These are phyloP conservation scores for Dolichopus griseipennis DNA, from an alignment of 2,888 invertebrate species.

Conservation along the genomic window DNA sequence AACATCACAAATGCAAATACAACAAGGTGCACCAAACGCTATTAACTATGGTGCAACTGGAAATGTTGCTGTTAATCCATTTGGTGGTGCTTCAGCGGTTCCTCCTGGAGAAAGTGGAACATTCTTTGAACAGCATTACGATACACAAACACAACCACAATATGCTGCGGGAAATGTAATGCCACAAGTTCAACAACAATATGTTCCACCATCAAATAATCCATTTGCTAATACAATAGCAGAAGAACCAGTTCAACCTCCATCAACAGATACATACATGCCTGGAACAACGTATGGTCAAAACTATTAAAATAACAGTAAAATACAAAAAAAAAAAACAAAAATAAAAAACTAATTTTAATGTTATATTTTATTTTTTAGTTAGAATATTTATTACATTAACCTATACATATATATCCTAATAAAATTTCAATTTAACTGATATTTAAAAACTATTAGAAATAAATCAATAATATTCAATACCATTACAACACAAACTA, in stretches of 20 bases:
- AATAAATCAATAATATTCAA: background rate
- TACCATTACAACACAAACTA: background rate
- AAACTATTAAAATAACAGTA: constrained; percentile 36
- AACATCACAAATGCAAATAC: constrained; percentile 39
- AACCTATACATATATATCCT: background rate
- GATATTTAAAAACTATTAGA: background rate
- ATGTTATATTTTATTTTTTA: background rate
- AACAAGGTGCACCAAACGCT: constrained; percentile 24
- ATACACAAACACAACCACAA: background rate
- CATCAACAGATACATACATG: constrained; percentile 50
- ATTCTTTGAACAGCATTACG: background rate
- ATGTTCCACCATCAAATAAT: background rate
- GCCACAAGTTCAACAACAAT: background rate
- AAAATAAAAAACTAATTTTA: background rate
- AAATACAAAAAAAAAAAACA: background rate
- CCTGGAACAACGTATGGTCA: constrained; percentile 46
- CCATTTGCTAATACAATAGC: constrained; percentile 42
- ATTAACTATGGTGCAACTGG: constrained; percentile 53
- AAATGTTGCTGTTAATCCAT: constrained; percentile 51
- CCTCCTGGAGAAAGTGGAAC: background rate
- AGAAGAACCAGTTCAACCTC: constrained; percentile 58
- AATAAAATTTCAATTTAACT: background rate
- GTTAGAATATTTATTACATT: background rate
- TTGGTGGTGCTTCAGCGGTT: constrained; percentile 29
- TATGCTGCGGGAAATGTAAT: too few relatives aligned